Evolutionary conservation across 1,140 invertebrate species (phyloP).

Genomic region (Trichonephila inaurata): DNA sequence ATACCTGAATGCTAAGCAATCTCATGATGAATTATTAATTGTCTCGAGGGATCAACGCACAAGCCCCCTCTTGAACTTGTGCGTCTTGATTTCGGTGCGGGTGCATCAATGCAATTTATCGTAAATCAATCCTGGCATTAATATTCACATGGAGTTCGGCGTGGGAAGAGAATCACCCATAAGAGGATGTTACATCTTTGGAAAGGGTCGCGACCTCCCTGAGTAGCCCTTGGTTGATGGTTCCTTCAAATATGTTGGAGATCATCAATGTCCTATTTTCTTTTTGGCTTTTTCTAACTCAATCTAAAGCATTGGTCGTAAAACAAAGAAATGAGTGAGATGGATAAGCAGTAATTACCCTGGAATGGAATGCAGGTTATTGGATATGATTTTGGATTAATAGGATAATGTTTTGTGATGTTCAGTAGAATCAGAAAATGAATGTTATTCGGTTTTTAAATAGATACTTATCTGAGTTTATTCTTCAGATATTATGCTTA

Average conservation of each 20-base stretch:
- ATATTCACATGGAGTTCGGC: slow-evolving; percentile 28
- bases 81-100: neutral
- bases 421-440: neutral
- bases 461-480: no score
- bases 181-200: slow-evolving; percentile 53
- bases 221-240: slow-evolving; percentile 21
- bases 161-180: slow-evolving; percentile 55
- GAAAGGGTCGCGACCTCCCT: slow-evolving; percentile 32
- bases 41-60: neutral
- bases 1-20: neutral
- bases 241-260: slow-evolving; percentile 33
- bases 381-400: neutral
- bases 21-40: slow-evolving; percentile 43
- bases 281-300: neutral
- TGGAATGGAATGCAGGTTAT: neutral
- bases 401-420: neutral
- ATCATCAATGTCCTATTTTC: slow-evolving; percentile 39
- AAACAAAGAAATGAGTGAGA: slow-evolving; percentile 12
- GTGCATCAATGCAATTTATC: neutral
- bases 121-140: slow-evolving; percentile 45
- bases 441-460: neutral
- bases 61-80: slow-evolving; percentile 50
- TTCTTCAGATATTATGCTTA: no score
- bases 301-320: slow-evolving; percentile 32
- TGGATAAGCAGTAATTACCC: neutral